Conservation (phyloP, 2,888 invertebrate genomes). For the Stenotaenia linearis region DNA sequence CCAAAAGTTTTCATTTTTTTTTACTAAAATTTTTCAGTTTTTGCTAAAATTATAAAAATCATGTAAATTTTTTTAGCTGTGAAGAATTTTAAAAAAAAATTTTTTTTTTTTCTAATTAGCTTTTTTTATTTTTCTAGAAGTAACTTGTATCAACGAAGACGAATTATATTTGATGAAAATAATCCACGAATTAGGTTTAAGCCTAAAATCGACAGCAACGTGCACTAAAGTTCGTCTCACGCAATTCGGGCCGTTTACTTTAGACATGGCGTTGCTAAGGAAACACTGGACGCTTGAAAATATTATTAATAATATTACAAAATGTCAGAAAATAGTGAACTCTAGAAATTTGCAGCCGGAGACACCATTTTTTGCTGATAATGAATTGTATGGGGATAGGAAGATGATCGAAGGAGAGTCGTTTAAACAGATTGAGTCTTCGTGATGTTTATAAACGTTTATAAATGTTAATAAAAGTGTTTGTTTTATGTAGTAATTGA, state of each 20-base stretch:
- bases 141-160: constrained; percentile 80
- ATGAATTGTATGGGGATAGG: background rate
- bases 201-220: constrained; percentile 70
- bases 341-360: background rate
- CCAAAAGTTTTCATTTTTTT: no score
- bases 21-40: no score
- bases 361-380: background rate
- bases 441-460: no score
- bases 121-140: constrained; percentile 57
- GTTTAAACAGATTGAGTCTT: background rate
- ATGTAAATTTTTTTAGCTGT: background rate
- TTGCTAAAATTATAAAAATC: no score
- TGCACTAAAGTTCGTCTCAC: constrained; percentile 74
- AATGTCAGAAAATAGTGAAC: constrained; percentile 6
- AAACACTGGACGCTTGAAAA: constrained; percentile 74
- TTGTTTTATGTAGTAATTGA: background rate
- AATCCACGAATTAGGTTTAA: constrained; percentile 76
- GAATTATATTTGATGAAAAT: constrained; percentile 68
- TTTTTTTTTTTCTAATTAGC: constrained; percentile 28
- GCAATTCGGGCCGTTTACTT: constrained; percentile 71
- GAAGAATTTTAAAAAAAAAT: background rate
- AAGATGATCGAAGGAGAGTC: no score
- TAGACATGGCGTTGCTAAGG: constrained; percentile 67
- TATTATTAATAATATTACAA: constrained; percentile 60
- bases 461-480: background rate